Conservation (phyloP, 92 coral and sea anemone species). For the Porites lobata region DNA sequence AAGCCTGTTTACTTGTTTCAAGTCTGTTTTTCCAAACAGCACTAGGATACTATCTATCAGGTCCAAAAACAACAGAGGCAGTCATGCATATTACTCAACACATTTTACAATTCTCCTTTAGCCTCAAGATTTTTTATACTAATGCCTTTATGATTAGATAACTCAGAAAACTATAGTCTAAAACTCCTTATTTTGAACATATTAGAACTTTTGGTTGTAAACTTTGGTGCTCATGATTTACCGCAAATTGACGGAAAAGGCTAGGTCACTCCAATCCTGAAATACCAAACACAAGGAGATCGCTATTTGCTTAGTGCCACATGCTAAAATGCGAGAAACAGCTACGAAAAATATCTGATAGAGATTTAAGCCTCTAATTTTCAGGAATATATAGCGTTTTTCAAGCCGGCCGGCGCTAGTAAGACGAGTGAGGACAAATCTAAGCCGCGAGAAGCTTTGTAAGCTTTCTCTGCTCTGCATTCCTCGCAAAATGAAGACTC, state of each 20-base stretch:
- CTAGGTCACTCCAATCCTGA: conserved; percentile 8
- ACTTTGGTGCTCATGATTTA: not conserved
- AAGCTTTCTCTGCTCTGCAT: not conserved
- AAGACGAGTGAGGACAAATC: conserved; percentile 8
- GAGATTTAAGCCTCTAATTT: not conserved
- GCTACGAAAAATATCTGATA: not conserved
- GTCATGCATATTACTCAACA: conserved; percentile 1
- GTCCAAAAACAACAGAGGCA: not conserved
- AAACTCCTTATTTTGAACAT: not conserved
- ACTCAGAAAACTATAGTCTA: too few relatives aligned
- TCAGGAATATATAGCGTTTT: not conserved
- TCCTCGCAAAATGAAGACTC: conserved; percentile 14
- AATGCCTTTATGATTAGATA: too few relatives aligned
- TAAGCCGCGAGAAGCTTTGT: not conserved
- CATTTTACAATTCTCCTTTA: not conserved
- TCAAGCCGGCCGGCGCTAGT: too few relatives aligned
- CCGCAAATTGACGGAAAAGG: not conserved
- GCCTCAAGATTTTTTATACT: too few relatives aligned
- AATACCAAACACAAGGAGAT: not conserved
- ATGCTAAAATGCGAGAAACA: not conserved
- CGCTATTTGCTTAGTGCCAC: not conserved
- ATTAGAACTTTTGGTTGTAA: not conserved
- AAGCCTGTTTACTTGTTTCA: not conserved
- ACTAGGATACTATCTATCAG: conserved; percentile 3
- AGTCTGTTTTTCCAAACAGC: not conserved